phyloP scores from a whole-genome alignment of 2,888 invertebrate species.

The Diplazon laetatorius region DNA sequence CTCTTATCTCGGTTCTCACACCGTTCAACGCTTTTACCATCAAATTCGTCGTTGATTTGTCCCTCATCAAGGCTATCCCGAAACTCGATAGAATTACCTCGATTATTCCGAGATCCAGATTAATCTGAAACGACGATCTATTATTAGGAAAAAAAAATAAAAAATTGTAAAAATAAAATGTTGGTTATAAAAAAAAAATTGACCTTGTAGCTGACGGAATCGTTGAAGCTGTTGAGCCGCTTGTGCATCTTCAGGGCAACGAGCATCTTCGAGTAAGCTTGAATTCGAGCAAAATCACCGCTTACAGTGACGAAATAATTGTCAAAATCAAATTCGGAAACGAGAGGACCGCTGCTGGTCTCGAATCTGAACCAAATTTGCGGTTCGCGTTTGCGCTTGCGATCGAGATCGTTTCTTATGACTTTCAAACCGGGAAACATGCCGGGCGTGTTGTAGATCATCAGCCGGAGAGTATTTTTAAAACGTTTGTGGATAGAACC shows the following conservation, averaged over 20 bases:
- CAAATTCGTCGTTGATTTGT: slow-evolving; percentile 61
- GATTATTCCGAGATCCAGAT: slow-evolving; percentile 68
- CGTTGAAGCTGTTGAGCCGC: slow-evolving; percentile 69
- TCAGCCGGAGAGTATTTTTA: slow-evolving; percentile 66
- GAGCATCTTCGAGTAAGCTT: slow-evolving; percentile 69
- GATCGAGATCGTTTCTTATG: slow-evolving; percentile 70
- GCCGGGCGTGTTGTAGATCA: slow-evolving; percentile 68
- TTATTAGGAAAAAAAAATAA: too few species aligned
- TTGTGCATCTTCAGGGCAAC: slow-evolving; percentile 71
- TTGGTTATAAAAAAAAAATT: too few species aligned
- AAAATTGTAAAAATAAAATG: too few species aligned
- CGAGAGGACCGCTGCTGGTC: slow-evolving; percentile 59
- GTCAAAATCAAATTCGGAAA: slow-evolving; percentile 70
- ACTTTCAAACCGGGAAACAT: slow-evolving; percentile 69
- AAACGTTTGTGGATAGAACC: slow-evolving; percentile 70
- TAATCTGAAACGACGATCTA: slow-evolving; percentile 58
- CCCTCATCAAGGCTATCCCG: slow-evolving; percentile 67
- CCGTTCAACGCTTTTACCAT: slow-evolving; percentile 67
- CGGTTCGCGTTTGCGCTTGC: slow-evolving; percentile 67
- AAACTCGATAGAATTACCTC: slow-evolving; percentile 70
- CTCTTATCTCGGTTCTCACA: slow-evolving; percentile 67
- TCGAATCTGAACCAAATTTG: slow-evolving; percentile 69
- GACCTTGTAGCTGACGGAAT: slow-evolving; percentile 69
- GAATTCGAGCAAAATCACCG: slow-evolving; percentile 67
- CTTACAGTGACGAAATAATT: slow-evolving; percentile 68